phyloP scores from a whole-genome alignment of 2,113 vertebrate genomes.

The Ibidorhyncha struthersii region DNA sequence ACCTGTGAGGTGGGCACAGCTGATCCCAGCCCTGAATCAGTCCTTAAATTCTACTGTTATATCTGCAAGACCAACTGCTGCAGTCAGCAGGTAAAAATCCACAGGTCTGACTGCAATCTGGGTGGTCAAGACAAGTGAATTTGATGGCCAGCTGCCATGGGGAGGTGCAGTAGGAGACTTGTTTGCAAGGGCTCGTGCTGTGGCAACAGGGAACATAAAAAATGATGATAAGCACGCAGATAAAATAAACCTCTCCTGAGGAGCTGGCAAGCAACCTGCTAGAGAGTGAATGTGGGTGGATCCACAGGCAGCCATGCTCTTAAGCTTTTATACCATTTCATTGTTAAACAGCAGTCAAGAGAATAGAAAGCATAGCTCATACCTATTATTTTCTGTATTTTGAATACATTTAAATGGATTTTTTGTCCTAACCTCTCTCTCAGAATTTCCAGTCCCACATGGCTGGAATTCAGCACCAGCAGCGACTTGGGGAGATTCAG shows the following conservation, averaged over 20 bases:
- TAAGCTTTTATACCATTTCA: slow-evolving; percentile 41
- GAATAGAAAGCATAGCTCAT: slow-evolving; percentile 21
- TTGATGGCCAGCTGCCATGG: not conserved
- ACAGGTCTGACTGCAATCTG: not conserved
- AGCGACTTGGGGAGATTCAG: slow-evolving; percentile 92
- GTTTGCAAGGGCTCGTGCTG: not conserved
- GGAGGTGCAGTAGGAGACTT: not conserved
- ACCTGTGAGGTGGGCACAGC: slow-evolving; percentile 20
- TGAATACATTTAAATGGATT: not conserved
- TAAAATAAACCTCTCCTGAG: slow-evolving; percentile 9
- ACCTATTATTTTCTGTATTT: slow-evolving; percentile 15
- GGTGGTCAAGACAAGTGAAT: not conserved
- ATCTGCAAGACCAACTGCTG: slow-evolving; percentile 91
- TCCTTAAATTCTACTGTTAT: slow-evolving; percentile 92
- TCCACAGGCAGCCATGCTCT: slow-evolving; percentile 29
- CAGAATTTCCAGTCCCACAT: slow-evolving; percentile 94
- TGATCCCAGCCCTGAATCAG: slow-evolving; percentile 45
- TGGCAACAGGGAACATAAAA: not conserved
- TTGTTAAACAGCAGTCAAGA: slow-evolving; percentile 30
- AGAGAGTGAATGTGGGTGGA: slow-evolving; percentile 29
- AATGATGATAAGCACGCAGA: not conserved
- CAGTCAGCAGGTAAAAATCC: slow-evolving; percentile 86
- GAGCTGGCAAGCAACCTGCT: slow-evolving; percentile 19
- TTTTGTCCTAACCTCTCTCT: not conserved
- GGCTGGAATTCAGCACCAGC: slow-evolving; percentile 89